phyloP scores from a whole-genome alignment of 2,888 invertebrate genomes.

The Caenorhabditis sp. region DNA sequence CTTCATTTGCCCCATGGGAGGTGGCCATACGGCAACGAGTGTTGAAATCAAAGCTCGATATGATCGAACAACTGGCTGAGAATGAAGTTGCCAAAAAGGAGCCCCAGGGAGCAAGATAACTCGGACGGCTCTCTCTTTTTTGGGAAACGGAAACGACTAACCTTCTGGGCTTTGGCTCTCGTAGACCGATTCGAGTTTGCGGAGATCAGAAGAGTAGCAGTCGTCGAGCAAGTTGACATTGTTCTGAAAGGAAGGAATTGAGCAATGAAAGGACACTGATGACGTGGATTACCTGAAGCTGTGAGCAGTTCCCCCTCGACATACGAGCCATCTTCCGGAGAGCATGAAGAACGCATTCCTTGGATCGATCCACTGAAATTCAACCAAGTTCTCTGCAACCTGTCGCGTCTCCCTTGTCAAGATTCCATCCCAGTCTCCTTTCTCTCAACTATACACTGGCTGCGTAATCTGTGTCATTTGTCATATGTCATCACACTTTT shows the following conservation, averaged over 20 bases:
- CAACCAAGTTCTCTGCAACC: background rate
- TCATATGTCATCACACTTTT: constrained; percentile 31
- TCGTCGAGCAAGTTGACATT: constrained; percentile 54
- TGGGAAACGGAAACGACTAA: constrained; percentile 18
- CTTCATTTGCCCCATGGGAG: constrained; percentile 34
- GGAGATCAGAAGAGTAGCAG: constrained; percentile 52
- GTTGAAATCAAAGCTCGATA: constrained; percentile 61
- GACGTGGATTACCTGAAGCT: constrained; percentile 52
- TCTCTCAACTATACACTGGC: background rate
- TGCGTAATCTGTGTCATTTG: constrained; percentile 28
- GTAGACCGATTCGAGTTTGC: constrained; percentile 36
- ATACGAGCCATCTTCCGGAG: constrained; percentile 62
- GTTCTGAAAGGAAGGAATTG: constrained; percentile 21
- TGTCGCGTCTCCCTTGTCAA: background rate
- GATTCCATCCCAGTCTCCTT: background rate
- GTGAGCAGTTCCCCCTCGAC: constrained; percentile 62
- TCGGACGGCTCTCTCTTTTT: constrained; percentile 7
- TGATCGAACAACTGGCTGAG: constrained; percentile 50
- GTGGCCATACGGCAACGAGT: constrained; percentile 36
- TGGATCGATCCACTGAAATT: constrained; percentile 75
- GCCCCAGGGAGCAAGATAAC: constrained; percentile 35
- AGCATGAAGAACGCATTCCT: constrained; percentile 74
- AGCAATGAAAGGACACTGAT: background rate
- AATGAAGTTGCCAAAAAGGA: constrained; percentile 36
- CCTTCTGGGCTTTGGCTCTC: constrained; percentile 41